Evolutionary conservation across 2,888 invertebrate genomes (phyloP).

Genomic region (Tachystola acroxantha): DNA sequence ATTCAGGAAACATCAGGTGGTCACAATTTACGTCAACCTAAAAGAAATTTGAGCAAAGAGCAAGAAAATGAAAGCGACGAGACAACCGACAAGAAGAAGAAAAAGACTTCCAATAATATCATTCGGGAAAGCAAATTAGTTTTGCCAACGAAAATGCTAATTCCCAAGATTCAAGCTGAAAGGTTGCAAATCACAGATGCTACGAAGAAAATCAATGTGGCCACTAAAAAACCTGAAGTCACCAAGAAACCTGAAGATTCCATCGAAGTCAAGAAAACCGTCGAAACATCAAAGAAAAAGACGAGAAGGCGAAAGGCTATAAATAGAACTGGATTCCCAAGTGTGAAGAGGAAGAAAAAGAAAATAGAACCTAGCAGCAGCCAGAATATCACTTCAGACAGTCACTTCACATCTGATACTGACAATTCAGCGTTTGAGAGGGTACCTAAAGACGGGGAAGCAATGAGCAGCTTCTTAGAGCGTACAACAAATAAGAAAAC

Average conservation of each 20-base stretch:
- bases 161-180: slow-evolving; percentile 64
- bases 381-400: slow-evolving; percentile 42
- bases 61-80: slow-evolving; percentile 58
- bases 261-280: slow-evolving; percentile 36
- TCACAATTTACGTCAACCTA: slow-evolving; percentile 65
- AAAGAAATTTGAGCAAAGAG: slow-evolving; percentile 58
- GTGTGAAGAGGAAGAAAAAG: slow-evolving; percentile 89
- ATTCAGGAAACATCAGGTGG: slow-evolving; percentile 63
- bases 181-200: slow-evolving; percentile 42
- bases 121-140: slow-evolving; percentile 69
- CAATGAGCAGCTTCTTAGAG: slow-evolving; percentile 81
- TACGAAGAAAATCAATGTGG: slow-evolving; percentile 38
- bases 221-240: slow-evolving; percentile 43
- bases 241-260: slow-evolving; percentile 33
- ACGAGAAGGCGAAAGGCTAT: slow-evolving; percentile 85
- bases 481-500: slow-evolving; percentile 71
- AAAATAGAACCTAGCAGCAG: slow-evolving; percentile 57
- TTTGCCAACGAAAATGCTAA: slow-evolving; percentile 53
- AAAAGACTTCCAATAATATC: slow-evolving; percentile 57
- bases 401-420: slow-evolving; percentile 59
- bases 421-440: slow-evolving; percentile 80
- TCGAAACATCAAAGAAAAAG: slow-evolving; percentile 57
- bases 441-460: slow-evolving; percentile 84
- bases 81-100: slow-evolving; percentile 59
- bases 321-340: slow-evolving; percentile 93